These are phyloP conservation scores for Platypus cylindrus DNA, from an alignment of 2,888 invertebrate genomes.

Conservation along the genomic window DNA sequence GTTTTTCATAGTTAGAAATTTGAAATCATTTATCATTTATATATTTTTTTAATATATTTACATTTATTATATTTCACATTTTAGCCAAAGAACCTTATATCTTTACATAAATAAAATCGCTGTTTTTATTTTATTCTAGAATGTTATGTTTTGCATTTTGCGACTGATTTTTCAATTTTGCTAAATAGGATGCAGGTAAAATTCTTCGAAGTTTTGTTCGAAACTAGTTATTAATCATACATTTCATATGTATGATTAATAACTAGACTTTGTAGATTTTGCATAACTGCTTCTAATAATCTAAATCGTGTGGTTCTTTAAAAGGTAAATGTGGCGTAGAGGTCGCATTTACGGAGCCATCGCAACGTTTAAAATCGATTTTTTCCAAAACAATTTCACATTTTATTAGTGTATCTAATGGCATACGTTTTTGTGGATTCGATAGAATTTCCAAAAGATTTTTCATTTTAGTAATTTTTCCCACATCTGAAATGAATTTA, in stretches of 20 bases:
- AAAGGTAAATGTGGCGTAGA: slow-evolving; percentile 34
- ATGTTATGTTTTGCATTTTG: background rate
- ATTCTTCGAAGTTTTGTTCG: slow-evolving; percentile 10
- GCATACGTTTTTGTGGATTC: slow-evolving; percentile 78
- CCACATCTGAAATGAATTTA: slow-evolving; percentile 63
- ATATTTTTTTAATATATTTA: too few relatives aligned
- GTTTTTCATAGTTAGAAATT: too few relatives aligned
- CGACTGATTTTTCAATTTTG: slow-evolving; percentile 10
- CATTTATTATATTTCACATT: too few relatives aligned
- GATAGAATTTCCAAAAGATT: slow-evolving; percentile 82
- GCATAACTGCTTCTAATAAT: slow-evolving; percentile 75
- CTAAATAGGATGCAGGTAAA: slow-evolving; percentile 8
- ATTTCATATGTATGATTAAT: slow-evolving; percentile 93
- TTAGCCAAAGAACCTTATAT: too few relatives aligned
- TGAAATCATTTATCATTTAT: too few relatives aligned
- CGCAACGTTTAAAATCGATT: slow-evolving; percentile 60
- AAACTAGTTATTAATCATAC: too few relatives aligned
- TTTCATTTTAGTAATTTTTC: slow-evolving; percentile 89
- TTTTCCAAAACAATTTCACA: slow-evolving; percentile 90
- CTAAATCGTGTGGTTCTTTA: slow-evolving; percentile 59
- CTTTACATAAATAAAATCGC: too few relatives aligned
- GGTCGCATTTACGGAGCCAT: slow-evolving; percentile 40
- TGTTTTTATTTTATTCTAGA: too few relatives aligned
- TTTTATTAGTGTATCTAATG: slow-evolving; percentile 81
- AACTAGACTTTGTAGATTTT: slow-evolving; percentile 67